These are phyloP conservation scores for Tromatobia lineatoria DNA, from an alignment of 2,888 invertebrate genomes.

Conservation along the genomic window DNA sequence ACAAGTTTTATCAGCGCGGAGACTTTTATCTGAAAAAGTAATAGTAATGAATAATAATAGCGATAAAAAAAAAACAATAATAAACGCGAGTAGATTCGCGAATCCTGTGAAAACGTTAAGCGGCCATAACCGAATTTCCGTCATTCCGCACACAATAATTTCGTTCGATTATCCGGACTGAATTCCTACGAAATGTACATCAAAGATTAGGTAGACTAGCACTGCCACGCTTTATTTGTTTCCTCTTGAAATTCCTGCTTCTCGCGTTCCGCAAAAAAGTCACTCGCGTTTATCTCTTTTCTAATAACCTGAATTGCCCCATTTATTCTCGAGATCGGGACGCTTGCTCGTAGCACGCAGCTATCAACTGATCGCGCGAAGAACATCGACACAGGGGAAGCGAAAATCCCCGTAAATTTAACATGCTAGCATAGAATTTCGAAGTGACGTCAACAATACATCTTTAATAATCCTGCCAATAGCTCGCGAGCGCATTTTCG, in stretches of 20 bases:
- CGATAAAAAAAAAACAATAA: slow-evolving; percentile 27
- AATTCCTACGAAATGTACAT: slow-evolving; percentile 57
- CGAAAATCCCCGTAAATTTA: slow-evolving; percentile 27
- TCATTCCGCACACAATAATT: slow-evolving; percentile 16
- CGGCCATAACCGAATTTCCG: slow-evolving; percentile 24
- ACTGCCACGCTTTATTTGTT: slow-evolving; percentile 66
- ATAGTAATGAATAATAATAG: slow-evolving; percentile 44
- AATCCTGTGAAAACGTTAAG: slow-evolving; percentile 11
- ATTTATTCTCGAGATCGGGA: slow-evolving; percentile 27
- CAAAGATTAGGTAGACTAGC: slow-evolving; percentile 72
- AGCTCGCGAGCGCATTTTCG: background rate
- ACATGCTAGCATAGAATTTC: slow-evolving; percentile 57
- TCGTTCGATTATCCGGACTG: slow-evolving; percentile 20
- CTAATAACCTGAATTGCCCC: background rate
- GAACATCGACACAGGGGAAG: background rate
- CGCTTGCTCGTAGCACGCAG: slow-evolving; percentile 56
- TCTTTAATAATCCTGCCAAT: slow-evolving; percentile 37
- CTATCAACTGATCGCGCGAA: slow-evolving; percentile 20
- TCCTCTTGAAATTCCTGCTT: background rate
- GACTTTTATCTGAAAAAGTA: slow-evolving; percentile 19
- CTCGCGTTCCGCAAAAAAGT: background rate
- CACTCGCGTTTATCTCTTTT: slow-evolving; percentile 5
- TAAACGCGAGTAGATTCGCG: slow-evolving; percentile 1
- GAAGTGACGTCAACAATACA: slow-evolving; percentile 38
- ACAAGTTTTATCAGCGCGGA: slow-evolving; percentile 18